Evolutionary conservation across 1,140 invertebrate species (phyloP).

Genomic region (Nephila pilipes): DNA sequence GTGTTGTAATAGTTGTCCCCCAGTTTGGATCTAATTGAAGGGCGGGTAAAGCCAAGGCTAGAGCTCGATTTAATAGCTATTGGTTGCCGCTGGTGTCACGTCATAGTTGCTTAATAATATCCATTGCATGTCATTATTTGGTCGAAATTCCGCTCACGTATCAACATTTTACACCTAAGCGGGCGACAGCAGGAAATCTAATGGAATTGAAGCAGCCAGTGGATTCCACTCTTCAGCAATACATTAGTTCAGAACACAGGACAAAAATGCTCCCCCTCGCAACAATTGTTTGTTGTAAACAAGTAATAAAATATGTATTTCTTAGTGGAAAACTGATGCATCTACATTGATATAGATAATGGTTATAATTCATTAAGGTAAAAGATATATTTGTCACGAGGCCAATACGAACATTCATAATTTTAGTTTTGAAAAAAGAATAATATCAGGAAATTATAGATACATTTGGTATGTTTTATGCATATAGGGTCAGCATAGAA

Average conservation of each 20-base stretch:
- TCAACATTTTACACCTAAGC: conserved; percentile 55
- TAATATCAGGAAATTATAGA: too few relatives aligned
- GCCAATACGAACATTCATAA: too few relatives aligned
- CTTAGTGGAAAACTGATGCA: neutral
- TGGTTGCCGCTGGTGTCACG: conserved; percentile 59
- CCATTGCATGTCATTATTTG: conserved; percentile 71
- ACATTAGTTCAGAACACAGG: conserved; percentile 1
- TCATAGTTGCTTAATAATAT: conserved; percentile 73
- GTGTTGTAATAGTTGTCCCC: conserved; percentile 19
- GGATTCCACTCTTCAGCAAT: neutral
- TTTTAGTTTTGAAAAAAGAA: too few relatives aligned
- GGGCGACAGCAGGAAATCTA: conserved; percentile 52
- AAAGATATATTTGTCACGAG: too few relatives aligned
- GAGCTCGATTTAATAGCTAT: conserved; percentile 53
- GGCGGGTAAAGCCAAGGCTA: conserved; percentile 38
- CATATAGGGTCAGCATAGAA: too few relatives aligned
- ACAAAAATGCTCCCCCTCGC: conserved; percentile 3
- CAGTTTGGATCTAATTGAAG: conserved; percentile 60
- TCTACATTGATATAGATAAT: neutral
- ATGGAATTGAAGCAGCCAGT: conserved; percentile 53
- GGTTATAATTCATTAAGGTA: neutral
- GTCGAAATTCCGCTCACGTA: conserved; percentile 63
- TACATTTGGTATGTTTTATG: too few relatives aligned
- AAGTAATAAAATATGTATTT: conserved; percentile 17
- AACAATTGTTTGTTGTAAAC: conserved; percentile 39